Conservation (phyloP, 37 sponge, comb jelly and placozoan genomes). For the Crambe crambe region DNA sequence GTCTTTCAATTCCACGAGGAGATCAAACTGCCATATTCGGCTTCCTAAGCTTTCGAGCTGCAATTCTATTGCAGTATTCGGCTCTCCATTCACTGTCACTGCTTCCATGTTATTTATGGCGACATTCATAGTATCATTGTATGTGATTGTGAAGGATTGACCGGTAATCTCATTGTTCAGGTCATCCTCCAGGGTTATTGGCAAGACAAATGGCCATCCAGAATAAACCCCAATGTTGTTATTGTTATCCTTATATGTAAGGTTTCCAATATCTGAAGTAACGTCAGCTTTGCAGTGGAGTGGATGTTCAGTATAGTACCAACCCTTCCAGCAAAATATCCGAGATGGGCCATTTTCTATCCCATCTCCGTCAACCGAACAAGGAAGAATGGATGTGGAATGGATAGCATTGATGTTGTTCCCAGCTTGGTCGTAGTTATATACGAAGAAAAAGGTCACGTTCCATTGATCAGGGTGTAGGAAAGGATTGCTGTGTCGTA, state of each 20-base stretch:
- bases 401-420: conserved; percentile 36
- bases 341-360: not conserved
- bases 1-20: not conserved
- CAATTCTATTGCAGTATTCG: not conserved
- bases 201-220: conserved; percentile 25
- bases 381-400: conserved; percentile 49
- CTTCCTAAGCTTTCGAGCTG: conserved; percentile 2
- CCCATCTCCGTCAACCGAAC: conserved; percentile 13
- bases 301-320: not conserved
- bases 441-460: conserved; percentile 27
- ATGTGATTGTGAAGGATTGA: not conserved
- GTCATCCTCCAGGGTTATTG: conserved; percentile 31
- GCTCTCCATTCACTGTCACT: not conserved
- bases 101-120: not conserved
- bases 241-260: not conserved
- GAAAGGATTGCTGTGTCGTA: conserved; percentile 27
- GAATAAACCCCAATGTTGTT: conserved; percentile 22
- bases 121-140: not conserved
- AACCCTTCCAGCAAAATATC: conserved; percentile 34
- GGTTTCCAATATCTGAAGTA: conserved; percentile 11
- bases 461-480: conserved; percentile 17
- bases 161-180: not conserved
- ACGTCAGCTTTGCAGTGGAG: conserved; percentile 6
- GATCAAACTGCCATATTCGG: conserved; percentile 8
- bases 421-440: conserved; percentile 21